Base-by-base conservation (phyloP, 2,797 vertebrate genomes). In the Gila robusta region DNA sequence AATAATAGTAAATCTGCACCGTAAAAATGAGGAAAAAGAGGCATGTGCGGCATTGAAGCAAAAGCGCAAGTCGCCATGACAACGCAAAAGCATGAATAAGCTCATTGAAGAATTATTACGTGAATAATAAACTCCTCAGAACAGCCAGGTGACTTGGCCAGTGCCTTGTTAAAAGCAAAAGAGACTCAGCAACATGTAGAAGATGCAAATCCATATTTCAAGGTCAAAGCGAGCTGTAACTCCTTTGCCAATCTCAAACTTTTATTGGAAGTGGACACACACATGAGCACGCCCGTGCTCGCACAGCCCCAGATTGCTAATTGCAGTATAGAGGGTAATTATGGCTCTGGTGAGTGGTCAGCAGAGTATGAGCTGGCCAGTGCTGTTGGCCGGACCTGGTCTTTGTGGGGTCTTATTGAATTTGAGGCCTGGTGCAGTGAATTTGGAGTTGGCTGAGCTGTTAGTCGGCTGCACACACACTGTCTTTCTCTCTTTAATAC, bases 301-400 rank as follows among this genome's bases (percentile, higher is more conserved):
- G 21, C 76, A 76, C 73, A 81, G 87, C 80, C 89, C 86, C 91
- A 92, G 91, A 92, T 92, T 91, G 91, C 88, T 92, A 92, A 92
- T 91, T 90, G 91, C 89, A 86, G 88, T 86, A 86, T 70, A 80
- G 89, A 89, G 87, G 85, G 88, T 91, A 90, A 91, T 92, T 92
- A 92, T 64, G 83, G 82, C 79, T 86, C 83, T 82, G 82, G 87
- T 87, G 82, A 89, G 84, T 87, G 87, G 90, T 90, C 90, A 90
- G 88, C 77, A 82, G 87, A 89, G 85, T 88, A 81, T 84, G 89
- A 89, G 86, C 86, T 80, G 83, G 89, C 79, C 81, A 76, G 86
- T 86, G 79, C 76, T 85, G 83, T 76, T 89, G 88, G 88, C 89
- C 23, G 78, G 87, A 73, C 88, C 69, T 82, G 84, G 89, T 88